Evolutionary conservation across 2,797 vertebrate genomes (phyloP), one percentile per base, ranked within the genome.

Genomic region (Karalla daura): DNA sequence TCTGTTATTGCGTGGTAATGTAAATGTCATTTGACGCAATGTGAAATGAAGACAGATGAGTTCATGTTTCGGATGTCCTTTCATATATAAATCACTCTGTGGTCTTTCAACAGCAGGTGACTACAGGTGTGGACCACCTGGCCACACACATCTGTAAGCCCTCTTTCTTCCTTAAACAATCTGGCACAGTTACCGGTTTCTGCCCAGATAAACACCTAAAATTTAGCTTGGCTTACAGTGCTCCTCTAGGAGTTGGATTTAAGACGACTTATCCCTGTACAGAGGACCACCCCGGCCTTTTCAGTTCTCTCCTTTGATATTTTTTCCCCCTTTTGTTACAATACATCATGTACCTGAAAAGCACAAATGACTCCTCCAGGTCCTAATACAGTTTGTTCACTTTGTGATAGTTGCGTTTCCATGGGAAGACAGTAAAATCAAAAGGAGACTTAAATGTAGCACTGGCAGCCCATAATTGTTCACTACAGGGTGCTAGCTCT

Each of bases 121-220:
- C 23, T 32, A 11, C 61, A 70, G 61, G 54, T 74, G 55, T 24
- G 54, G 18, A 24, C 60, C 61, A 75, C 51, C 67, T 76, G 63
- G 53, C 64, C 53, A 51, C 50, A 74, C 40, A 55, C 47, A 71
- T 63, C 20, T 80, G 62, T 58, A 20, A 58, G 23, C 55, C 32
- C 45, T 52, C 24, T 53, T 32, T 68, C 24, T 37, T 56, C 28
- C 72, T 74, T 50, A 59, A 62, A 71, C 67, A 71, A 76, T 60
- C 63, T 41, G 47, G 17, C 37, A 43, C 37, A 15, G 23, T 30
- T 54, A 59, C 49, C 68, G 52, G 12, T 62, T 69, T 41, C 54
- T 81, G 54, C 74, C 77, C 67, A 73, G 71, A 77, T 77, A 81
- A 89, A 85, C 80, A 83, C 63, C 50, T 63, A 35, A 53, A 59